Percentiles rank a stretch among this genome's conserved stretches.
Conservation (phyloP, 2,113 vertebrate genomes). For the Melozone crissalis region DNA sequence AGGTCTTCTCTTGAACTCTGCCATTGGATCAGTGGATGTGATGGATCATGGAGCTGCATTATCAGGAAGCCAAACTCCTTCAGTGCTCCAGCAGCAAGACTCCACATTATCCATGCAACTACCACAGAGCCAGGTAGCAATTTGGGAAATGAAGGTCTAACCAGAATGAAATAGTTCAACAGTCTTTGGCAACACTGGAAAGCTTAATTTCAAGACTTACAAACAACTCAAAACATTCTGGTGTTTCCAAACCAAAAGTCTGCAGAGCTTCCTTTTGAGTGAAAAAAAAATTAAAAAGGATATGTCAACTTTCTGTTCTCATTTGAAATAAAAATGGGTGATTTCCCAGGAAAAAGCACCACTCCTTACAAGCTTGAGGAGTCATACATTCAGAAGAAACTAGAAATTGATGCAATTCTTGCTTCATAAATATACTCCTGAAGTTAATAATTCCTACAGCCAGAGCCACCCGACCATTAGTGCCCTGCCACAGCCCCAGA, state of each 20-base stretch:
- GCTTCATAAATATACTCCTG: background rate
- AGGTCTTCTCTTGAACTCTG: background rate
- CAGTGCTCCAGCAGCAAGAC: background rate
- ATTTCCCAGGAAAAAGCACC: background rate
- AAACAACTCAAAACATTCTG: background rate
- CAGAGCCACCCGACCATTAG: background rate
- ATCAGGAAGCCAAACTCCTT: background rate
- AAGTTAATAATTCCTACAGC: background rate
- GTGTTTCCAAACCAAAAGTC: background rate
- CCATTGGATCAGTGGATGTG: background rate
- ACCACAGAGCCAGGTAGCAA: background rate
- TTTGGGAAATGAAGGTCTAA: background rate
- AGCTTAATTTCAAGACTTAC: background rate
- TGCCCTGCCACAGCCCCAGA: background rate
- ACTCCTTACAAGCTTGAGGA: background rate
- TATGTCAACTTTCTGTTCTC: background rate
- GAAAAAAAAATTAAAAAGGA: fast-evolving
- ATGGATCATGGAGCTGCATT: background rate
- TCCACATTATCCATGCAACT: background rate
- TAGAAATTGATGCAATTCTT: background rate
- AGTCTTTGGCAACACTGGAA: background rate
- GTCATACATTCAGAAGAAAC: background rate
- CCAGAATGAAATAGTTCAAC: background rate
- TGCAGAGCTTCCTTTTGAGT: background rate
- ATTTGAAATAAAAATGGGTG: background rate